Conservation (phyloP, 1,140 invertebrate genomes). For the Cyphomyrmex costatus region DNA sequence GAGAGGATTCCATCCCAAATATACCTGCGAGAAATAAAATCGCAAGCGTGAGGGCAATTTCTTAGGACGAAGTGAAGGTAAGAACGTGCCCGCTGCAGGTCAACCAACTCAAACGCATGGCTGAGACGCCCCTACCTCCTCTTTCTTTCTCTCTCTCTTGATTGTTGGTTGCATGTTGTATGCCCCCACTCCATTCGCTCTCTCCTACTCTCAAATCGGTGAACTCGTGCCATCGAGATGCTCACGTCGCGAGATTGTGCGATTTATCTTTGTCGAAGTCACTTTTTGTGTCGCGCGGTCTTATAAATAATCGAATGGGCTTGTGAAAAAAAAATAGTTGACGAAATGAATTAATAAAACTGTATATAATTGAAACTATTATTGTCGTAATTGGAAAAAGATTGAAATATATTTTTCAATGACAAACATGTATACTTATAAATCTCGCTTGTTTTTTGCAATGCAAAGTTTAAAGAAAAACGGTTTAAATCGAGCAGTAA, state of each 20-base stretch:
- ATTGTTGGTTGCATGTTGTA: constrained; percentile 79
- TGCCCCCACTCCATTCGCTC: constrained; percentile 77
- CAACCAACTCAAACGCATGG: constrained; percentile 85
- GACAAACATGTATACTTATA: no score
- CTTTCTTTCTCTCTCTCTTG: constrained; percentile 60
- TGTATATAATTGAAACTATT: background rate
- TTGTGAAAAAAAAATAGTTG: no score
- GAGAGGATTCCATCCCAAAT: constrained; percentile 27
- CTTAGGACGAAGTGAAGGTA: constrained; percentile 83
- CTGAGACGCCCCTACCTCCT: constrained; percentile 63
- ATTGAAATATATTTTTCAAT: background rate
- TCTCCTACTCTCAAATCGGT: constrained; percentile 73
- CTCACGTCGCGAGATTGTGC: constrained; percentile 68
- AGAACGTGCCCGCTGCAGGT: constrained; percentile 83
- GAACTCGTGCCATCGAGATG: constrained; percentile 74
- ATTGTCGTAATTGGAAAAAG: background rate
- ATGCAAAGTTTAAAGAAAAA: no score
- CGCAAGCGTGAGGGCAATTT: constrained; percentile 83
- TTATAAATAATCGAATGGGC: background rate
- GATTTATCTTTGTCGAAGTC: constrained; percentile 44
- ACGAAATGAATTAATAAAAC: no score
- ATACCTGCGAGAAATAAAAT: constrained; percentile 80
- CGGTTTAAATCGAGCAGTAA: no score
- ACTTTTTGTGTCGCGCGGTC: background rate
- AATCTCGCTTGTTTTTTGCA: no score